These are phyloP conservation scores for Tachypleus tridentatus DNA, from an alignment of 1,140 invertebrate species.

Conservation along the genomic window DNA sequence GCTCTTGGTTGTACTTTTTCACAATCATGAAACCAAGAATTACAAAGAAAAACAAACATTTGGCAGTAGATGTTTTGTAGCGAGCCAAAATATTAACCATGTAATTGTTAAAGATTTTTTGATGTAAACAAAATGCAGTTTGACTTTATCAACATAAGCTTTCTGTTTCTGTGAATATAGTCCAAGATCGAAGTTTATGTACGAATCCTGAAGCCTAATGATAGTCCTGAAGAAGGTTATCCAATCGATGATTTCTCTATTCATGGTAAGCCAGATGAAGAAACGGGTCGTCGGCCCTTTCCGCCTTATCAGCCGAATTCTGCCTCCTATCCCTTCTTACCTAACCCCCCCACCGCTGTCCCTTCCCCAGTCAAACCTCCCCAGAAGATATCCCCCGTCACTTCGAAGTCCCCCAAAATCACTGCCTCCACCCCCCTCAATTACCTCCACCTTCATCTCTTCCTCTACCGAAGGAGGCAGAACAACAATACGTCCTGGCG, in stretches of 20 bases:
- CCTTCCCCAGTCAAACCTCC: slow-evolving; percentile 16
- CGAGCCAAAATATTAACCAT: no score
- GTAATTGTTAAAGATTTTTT: no score
- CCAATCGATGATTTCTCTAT: slow-evolving; percentile 16
- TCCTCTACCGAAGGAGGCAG: slow-evolving; percentile 1
- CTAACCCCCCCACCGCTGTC: slow-evolving; percentile 14
- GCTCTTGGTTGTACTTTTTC: no score
- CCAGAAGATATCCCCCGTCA: slow-evolving; percentile 9
- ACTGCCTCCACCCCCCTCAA: background rate
- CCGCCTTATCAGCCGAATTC: slow-evolving; percentile 2
- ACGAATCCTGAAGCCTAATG: slow-evolving; percentile 24
- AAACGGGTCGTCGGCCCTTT: slow-evolving; percentile 12
- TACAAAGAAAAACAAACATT: no score
- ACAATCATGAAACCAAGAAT: no score
- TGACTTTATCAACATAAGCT: no score
- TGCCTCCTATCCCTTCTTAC: slow-evolving; percentile 11
- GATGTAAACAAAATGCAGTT: no score
- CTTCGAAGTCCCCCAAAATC: background rate
- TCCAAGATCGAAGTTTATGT: slow-evolving; percentile 55
- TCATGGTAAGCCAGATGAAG: slow-evolving; percentile 5
- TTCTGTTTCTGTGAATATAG: slow-evolving; percentile 11
- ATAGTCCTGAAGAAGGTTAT: slow-evolving; percentile 10
- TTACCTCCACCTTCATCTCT: slow-evolving; percentile 6
- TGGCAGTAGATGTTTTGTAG: no score
- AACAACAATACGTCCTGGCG: background rate